Evolutionary conservation across 2,113 vertebrate genomes (phyloP).

Genomic region (Rhizomys pruinosus): DNA sequence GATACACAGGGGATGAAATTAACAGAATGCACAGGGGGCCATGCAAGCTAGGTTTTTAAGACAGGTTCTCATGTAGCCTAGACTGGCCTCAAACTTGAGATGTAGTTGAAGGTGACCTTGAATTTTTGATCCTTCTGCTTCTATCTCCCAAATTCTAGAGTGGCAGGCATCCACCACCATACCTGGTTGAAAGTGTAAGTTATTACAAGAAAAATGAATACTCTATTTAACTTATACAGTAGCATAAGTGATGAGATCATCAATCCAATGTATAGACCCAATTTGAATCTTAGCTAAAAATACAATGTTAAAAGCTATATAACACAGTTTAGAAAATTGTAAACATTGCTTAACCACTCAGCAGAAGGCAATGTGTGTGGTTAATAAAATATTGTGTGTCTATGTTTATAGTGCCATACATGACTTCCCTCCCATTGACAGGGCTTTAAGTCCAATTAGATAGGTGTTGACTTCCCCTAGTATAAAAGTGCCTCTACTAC

Average conservation of each 20-base stretch:
- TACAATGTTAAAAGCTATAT: slow-evolving; percentile 2
- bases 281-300: not conserved
- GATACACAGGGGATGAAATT: not conserved
- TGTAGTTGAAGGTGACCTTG: too few species aligned
- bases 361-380: not conserved
- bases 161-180: not conserved
- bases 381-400: not conserved
- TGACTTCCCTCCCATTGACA: too few species aligned
- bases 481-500: too few species aligned
- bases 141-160: not conserved
- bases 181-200: not conserved
- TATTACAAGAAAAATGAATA: not conserved
- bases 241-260: not conserved
- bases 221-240: not conserved
- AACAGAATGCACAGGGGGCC: not conserved
- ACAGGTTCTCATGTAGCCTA: not conserved
- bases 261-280: not conserved
- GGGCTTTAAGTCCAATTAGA: too few species aligned
- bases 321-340: not conserved
- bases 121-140: not conserved
- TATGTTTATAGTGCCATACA: too few species aligned
- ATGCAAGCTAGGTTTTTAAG: not conserved
- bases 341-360: not conserved
- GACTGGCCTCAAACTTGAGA: not conserved
- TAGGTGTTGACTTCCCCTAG: too few species aligned